Evolutionary conservation across 2,888 invertebrate genomes (phyloP).

Genomic region (Pseudanteris insignis): DNA sequence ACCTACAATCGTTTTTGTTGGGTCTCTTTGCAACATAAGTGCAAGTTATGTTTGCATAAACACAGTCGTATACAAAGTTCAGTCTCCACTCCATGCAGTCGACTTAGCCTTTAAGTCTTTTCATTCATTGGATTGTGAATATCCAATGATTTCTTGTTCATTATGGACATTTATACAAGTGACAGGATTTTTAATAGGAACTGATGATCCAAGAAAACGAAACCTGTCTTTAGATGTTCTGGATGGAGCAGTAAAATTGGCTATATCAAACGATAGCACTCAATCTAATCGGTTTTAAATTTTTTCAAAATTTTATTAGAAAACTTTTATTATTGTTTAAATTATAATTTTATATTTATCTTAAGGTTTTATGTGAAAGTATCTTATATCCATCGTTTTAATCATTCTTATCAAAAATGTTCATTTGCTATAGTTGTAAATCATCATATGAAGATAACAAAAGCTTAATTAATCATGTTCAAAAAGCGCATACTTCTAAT

Average conservation of each 20-base stretch:
- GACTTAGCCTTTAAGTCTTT: conserved; percentile 1
- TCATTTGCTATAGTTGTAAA: no score
- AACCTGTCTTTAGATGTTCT: conserved; percentile 6
- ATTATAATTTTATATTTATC: no score
- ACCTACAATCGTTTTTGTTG: conserved; percentile 6
- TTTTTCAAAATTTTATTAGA: no score
- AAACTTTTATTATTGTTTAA: no score
- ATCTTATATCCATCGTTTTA: no score
- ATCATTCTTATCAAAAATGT: no score
- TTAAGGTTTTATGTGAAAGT: neutral
- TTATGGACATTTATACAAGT: conserved; percentile 12
- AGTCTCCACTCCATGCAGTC: neutral
- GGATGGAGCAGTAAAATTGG: conserved; percentile 1
- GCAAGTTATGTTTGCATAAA: conserved; percentile 6
- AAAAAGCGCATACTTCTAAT: no score
- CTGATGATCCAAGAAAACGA: neutral
- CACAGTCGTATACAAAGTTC: neutral
- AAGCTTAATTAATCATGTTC: no score
- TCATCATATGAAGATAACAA: no score
- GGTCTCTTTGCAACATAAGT: neutral
- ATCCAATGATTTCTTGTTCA: conserved; percentile 2
- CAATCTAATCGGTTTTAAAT: no score
- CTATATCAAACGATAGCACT: neutral
- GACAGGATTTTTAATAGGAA: neutral
- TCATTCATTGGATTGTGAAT: conserved; percentile 5